Conservation (phyloP, 2,888 invertebrate species). For the Strigamia maritima region DNA sequence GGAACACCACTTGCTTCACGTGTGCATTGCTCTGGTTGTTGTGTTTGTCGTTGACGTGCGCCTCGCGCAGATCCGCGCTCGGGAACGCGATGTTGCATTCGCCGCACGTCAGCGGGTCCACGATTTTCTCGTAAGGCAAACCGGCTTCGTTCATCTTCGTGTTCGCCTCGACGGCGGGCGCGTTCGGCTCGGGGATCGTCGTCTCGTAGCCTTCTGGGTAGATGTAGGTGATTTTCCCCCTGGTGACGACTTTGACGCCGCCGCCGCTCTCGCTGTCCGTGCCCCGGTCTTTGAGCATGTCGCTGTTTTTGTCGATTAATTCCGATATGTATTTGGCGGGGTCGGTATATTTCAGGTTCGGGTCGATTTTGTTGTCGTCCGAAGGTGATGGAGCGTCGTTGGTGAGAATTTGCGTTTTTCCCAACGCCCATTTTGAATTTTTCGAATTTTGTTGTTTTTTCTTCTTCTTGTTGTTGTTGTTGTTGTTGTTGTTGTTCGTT, state of each 20-base stretch:
- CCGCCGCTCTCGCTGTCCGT: neutral
- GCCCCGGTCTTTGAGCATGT: conserved; percentile 29
- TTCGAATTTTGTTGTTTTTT: neutral
- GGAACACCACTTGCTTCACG: conserved; percentile 34
- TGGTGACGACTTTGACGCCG: conserved; percentile 25
- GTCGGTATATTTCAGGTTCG: conserved; percentile 26
- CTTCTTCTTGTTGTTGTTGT: neutral
- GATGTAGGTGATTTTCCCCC: conserved; percentile 35
- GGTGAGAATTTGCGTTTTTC: neutral
- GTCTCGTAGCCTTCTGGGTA: conserved; percentile 22
- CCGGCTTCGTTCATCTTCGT: conserved; percentile 33
- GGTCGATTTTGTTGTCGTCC: conserved; percentile 20
- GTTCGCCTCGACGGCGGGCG: neutral
- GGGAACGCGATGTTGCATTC: conserved; percentile 34
- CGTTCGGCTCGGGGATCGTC: neutral
- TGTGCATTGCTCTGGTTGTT: neutral
- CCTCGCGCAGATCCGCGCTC: neutral
- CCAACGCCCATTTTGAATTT: neutral
- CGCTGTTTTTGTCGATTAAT: conserved; percentile 30
- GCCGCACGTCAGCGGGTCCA: conserved; percentile 22
- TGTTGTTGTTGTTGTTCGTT: neutral
- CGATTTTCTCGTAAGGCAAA: conserved; percentile 34
- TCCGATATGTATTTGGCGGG: conserved; percentile 37
- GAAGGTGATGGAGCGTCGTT: neutral
- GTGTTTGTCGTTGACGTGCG: conserved; percentile 8